phyloP scores from a whole-genome alignment of 1,140 invertebrate species.

The Apolygus lucorum region DNA sequence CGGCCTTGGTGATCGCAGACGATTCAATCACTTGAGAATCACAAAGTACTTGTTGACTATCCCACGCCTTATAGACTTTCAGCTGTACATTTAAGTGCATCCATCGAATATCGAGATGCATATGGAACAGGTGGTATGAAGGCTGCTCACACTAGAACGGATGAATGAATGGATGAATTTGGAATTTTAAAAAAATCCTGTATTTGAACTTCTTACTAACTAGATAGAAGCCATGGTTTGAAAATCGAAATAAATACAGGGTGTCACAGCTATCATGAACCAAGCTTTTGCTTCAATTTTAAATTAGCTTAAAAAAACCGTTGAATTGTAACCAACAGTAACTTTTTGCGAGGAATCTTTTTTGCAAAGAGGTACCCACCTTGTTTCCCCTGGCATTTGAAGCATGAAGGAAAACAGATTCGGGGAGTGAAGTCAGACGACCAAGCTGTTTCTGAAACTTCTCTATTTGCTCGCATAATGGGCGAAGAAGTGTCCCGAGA shows the following conservation, averaged over 20 bases:
- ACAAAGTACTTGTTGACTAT: not conserved
- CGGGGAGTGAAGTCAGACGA: slow-evolving; percentile 37
- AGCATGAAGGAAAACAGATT: slow-evolving; percentile 40
- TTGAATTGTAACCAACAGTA: too few relatives aligned
- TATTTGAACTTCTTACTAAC: too few relatives aligned
- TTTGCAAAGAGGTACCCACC: slow-evolving; percentile 35
- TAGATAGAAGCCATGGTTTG: too few relatives aligned
- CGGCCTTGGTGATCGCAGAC: not conserved
- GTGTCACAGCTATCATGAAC: too few relatives aligned
- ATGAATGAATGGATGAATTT: too few relatives aligned
- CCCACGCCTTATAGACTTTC: not conserved
- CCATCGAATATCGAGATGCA: slow-evolving; percentile 43
- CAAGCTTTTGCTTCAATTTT: too few relatives aligned
- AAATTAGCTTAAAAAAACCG: too few relatives aligned
- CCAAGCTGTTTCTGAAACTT: slow-evolving; percentile 28
- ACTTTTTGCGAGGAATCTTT: too few relatives aligned
- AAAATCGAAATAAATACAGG: too few relatives aligned
- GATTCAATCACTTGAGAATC: not conserved
- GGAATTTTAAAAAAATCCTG: too few relatives aligned
- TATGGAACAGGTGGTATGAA: slow-evolving; percentile 43
- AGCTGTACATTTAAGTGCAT: slow-evolving; percentile 35
- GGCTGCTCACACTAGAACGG: slow-evolving; percentile 39
- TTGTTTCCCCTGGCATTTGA: slow-evolving; percentile 40
- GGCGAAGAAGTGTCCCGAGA: slow-evolving; percentile 8
- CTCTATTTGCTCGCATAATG: slow-evolving; percentile 12